Evolutionary conservation across 2,888 invertebrate species (phyloP).

Genomic region (Ischnura elegans): DNA sequence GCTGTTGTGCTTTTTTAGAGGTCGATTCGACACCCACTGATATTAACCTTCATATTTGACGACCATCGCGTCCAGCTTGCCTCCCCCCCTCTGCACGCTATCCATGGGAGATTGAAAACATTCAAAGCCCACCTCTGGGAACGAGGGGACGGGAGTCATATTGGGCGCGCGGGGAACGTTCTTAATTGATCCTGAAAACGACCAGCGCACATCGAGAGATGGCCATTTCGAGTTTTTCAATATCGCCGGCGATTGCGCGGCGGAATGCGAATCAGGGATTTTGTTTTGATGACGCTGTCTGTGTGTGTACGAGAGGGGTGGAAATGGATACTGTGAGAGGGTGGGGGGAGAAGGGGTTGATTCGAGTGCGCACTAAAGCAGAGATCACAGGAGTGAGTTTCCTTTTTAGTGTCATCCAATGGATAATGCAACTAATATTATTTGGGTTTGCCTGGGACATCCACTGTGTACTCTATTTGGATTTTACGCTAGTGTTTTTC

Average conservation of each 20-base stretch:
- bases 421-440: too few species aligned
- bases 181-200: background rate
- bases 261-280: background rate
- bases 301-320: background rate
- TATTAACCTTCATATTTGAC: background rate
- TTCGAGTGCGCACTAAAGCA: background rate
- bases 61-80: background rate
- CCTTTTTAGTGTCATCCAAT: too few species aligned
- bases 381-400: too few species aligned
- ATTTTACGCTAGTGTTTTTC: too few species aligned
- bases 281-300: background rate
- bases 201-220: background rate
- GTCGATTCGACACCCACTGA: background rate
- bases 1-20: too few species aligned
- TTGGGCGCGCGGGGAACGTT: background rate
- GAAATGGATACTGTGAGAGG: background rate
- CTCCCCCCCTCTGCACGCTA: background rate
- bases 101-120: background rate
- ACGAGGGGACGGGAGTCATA: background rate
- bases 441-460: too few species aligned
- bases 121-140: background rate
- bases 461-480: too few species aligned
- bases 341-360: background rate
- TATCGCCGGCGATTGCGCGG: background rate
- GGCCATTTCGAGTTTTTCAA: background rate